Percentiles rank a stretch among this genome's conserved stretches.
Evolutionary conservation across 2,113 vertebrate species (phyloP).

Genomic region (Heterochromis multidens): DNA sequence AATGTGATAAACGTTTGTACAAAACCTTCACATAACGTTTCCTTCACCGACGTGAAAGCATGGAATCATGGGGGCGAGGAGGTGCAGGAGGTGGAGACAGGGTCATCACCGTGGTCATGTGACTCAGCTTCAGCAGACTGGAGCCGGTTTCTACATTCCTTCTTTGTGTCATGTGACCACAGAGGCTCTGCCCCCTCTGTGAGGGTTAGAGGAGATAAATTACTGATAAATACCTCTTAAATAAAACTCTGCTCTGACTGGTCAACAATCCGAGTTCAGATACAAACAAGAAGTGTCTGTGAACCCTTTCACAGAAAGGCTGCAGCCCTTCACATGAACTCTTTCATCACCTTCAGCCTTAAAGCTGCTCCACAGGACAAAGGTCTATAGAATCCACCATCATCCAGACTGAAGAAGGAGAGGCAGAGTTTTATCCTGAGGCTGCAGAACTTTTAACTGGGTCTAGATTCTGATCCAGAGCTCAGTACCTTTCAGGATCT

Average conservation of each 20-base stretch:
- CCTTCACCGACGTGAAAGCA: not conserved
- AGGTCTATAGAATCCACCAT: not conserved
- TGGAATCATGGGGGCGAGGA: not conserved
- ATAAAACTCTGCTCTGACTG: not conserved
- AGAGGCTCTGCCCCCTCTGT: not conserved
- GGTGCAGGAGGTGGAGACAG: not conserved
- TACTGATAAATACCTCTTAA: constrained; percentile 2
- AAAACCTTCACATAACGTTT: not conserved
- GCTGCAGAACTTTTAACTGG: not conserved
- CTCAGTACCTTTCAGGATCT: not conserved
- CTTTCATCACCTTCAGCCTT: not conserved
- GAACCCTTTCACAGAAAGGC: not conserved
- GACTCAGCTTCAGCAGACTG: rapidly evolving
- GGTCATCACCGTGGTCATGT: not conserved
- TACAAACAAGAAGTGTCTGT: not conserved
- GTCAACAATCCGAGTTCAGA: not conserved
- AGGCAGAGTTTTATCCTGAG: not conserved
- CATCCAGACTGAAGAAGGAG: not conserved
- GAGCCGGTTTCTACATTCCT: not conserved
- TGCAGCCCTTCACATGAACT: not conserved
- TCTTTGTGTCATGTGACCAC: not conserved
- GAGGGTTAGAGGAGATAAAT: not conserved
- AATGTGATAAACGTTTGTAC: constrained; percentile 23
- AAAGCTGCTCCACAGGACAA: not conserved
- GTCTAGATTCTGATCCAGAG: not conserved